These are phyloP conservation scores for Bombus consobrinus DNA, from an alignment of 1,140 invertebrate genomes.

Conservation along the genomic window DNA sequence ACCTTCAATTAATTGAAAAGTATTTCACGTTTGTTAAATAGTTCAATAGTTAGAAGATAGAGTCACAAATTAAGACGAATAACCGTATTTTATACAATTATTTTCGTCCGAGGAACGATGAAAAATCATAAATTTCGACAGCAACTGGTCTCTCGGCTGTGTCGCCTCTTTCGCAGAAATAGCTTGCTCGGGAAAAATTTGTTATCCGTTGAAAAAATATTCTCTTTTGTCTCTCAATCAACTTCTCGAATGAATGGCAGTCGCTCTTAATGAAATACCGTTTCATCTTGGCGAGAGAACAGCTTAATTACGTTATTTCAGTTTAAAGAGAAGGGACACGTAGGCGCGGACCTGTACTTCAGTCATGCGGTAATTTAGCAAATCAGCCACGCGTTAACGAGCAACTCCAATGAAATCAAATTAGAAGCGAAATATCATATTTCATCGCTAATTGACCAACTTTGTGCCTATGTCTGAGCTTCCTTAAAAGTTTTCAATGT, in stretches of 20 bases:
- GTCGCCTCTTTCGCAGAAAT: too few relatives aligned
- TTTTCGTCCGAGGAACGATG: too few relatives aligned
- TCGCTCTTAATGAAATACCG: constrained; percentile 16
- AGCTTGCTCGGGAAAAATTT: neutral
- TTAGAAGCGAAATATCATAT: constrained; percentile 45
- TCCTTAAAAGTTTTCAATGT: constrained; percentile 20
- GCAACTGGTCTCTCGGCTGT: too few relatives aligned
- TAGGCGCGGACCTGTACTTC: neutral
- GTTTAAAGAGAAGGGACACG: constrained; percentile 2
- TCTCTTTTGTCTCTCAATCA: neutral
- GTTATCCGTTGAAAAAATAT: neutral
- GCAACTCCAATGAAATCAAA: constrained; percentile 54
- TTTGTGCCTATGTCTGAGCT: constrained; percentile 5
- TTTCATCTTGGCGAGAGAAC: neutral
- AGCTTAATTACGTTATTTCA: constrained; percentile 25
- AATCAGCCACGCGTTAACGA: constrained; percentile 48
- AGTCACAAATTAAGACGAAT: too few relatives aligned
- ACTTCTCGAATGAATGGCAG: neutral
- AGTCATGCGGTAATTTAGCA: constrained; percentile 42
- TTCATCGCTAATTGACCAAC: constrained; percentile 50
- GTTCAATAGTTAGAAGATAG: too few relatives aligned
- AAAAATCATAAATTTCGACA: too few relatives aligned
- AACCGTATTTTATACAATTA: too few relatives aligned
- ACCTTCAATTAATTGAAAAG: too few relatives aligned
- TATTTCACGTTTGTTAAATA: too few relatives aligned